Evolutionary conservation across 2,113 vertebrate species (phyloP).

Genomic region (Ailurus styani): DNA sequence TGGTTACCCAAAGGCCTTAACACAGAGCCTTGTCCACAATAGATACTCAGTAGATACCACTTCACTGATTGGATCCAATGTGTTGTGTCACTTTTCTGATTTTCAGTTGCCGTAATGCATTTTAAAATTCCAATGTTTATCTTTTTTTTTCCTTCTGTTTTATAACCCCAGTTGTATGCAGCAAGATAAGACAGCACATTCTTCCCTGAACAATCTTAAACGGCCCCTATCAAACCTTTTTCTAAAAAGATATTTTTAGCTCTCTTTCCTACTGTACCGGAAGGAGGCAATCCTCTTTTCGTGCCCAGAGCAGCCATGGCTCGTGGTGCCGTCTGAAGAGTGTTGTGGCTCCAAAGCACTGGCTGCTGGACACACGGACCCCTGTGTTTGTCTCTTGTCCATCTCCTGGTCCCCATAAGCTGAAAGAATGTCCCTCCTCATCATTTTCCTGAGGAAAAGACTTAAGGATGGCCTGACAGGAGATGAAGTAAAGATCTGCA

Average conservation of each 20-base stretch:
- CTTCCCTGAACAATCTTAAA: neutral
- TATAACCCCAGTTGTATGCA: neutral
- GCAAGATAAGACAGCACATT: neutral
- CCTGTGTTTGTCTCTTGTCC: neutral
- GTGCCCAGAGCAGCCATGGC: neutral
- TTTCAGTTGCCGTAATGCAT: neutral
- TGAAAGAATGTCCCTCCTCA: neutral
- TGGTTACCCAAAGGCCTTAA: neutral
- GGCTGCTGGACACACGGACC: neutral
- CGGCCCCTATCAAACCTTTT: neutral
- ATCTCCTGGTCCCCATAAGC: neutral
- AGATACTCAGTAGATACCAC: neutral
- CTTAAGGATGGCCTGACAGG: neutral
- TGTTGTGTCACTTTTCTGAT: neutral
- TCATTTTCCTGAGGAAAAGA: neutral
- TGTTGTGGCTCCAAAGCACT: neutral
- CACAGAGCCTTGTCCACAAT: neutral
- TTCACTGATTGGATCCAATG: neutral
- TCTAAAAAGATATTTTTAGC: neutral
- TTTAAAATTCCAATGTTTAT: neutral
- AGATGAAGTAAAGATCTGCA: neutral
- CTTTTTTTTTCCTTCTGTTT: neutral
- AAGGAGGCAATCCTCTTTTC: neutral
- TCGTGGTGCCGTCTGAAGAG: neutral
- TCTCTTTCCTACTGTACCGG: neutral